phyloP scores from a whole-genome alignment of 2,797 vertebrate species.

The Micromesistius poutassou region DNA sequence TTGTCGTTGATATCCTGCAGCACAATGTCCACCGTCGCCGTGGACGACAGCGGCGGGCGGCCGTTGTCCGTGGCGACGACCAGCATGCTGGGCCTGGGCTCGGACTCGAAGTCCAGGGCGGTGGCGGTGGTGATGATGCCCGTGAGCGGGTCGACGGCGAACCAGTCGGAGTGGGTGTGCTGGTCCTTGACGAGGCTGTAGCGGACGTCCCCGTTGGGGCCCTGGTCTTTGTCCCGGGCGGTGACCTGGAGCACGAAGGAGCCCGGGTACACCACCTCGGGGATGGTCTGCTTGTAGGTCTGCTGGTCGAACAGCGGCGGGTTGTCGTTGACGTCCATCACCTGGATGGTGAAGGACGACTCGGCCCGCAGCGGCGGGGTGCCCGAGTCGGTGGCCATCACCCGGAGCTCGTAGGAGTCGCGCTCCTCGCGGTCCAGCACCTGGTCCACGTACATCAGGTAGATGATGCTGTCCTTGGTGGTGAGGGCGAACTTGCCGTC shows the following conservation, averaged over 20 bases:
- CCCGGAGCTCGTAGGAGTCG: conserved; percentile 89
- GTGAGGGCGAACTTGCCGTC: conserved; percentile 97
- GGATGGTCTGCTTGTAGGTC: conserved; percentile 88
- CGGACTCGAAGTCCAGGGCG: conserved; percentile 87
- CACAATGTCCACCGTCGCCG: conserved; percentile 83
- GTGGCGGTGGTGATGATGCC: conserved; percentile 91
- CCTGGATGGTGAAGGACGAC: conserved; percentile 93
- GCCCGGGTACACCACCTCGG: conserved; percentile 91
- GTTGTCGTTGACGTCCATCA: conserved; percentile 94
- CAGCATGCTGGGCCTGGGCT: conserved; percentile 84
- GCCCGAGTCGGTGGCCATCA: conserved; percentile 93
- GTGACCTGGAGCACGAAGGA: conserved; percentile 95
- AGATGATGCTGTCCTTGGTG: conserved; percentile 98
- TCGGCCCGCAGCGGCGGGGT: conserved; percentile 89
- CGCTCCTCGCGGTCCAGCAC: conserved; percentile 89
- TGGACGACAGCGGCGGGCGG: conserved; percentile 83
- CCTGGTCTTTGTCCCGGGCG: conserved; percentile 92
- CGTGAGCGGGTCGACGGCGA: conserved; percentile 86
- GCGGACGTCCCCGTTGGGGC: conserved; percentile 86
- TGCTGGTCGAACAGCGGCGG: conserved; percentile 90
- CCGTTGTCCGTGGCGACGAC: conserved; percentile 89
- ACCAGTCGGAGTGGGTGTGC: conserved; percentile 83
- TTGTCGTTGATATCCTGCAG: conserved; percentile 96
- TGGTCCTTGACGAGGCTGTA: conserved; percentile 84
- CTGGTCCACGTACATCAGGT: conserved; percentile 94